phyloP scores from a whole-genome alignment of 2,113 vertebrate species.

The Nipponia nippon region DNA sequence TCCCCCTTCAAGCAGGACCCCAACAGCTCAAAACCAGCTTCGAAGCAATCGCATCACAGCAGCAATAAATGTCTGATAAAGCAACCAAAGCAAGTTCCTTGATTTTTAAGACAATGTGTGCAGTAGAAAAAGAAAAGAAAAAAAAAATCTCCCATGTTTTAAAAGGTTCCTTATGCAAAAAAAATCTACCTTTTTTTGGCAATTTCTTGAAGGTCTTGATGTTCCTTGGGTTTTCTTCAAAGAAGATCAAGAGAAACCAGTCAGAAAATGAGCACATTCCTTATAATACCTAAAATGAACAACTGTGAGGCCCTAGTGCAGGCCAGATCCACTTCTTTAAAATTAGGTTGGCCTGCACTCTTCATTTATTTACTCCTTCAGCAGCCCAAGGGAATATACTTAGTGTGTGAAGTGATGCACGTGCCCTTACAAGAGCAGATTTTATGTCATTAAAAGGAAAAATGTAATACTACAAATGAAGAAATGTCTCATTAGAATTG shows the following conservation, averaged over 20 bases:
- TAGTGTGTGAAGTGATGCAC: constrained; percentile 11
- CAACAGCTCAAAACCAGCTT: neutral
- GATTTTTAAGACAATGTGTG: neutral
- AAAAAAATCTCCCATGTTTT: neutral
- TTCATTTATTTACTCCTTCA: constrained; percentile 28
- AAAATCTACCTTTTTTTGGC: neutral
- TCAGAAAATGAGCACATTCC: neutral
- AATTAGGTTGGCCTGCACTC: constrained; percentile 10
- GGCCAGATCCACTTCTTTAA: constrained; percentile 19
- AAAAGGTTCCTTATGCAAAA: neutral
- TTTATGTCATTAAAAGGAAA: constrained; percentile 32
- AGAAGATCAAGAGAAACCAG: neutral
- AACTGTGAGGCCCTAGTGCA: neutral
- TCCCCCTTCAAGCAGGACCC: neutral
- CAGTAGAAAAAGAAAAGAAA: neutral
- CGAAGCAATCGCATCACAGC: neutral
- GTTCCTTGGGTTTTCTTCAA: constrained; percentile 36
- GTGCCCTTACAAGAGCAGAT: constrained; percentile 1
- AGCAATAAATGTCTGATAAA: neutral
- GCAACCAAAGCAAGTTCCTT: neutral
- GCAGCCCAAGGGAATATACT: constrained; percentile 10
- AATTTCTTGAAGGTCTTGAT: neutral
- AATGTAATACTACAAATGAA: neutral
- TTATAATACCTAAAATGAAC: constrained; percentile 6
- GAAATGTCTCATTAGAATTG: constrained; percentile 14